Evolutionary conservation across 2,113 vertebrate genomes (phyloP).

Genomic region (Axis porcinus): DNA sequence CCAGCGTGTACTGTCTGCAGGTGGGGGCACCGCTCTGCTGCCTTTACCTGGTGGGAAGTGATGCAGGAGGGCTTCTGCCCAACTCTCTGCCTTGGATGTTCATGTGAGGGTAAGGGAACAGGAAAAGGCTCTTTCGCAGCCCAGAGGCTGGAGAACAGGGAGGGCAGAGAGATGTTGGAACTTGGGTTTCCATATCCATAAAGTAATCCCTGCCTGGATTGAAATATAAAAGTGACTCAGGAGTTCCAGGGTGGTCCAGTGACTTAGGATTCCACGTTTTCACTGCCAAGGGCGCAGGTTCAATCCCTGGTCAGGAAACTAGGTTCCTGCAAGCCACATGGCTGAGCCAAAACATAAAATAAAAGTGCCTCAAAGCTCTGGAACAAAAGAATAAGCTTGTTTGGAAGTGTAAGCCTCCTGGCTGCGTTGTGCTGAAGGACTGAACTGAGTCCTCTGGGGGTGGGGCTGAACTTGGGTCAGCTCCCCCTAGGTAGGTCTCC

Average conservation of each 20-base stretch:
- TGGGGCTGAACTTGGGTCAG: neutral
- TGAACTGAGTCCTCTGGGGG: neutral
- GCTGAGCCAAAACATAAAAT: neutral
- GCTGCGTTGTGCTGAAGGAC: neutral
- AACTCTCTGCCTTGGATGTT: neutral
- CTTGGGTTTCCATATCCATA: neutral
- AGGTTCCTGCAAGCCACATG: neutral
- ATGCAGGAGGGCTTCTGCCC: neutral
- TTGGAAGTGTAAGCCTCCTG: neutral
- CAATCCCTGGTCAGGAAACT: neutral
- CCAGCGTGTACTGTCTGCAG: rapidly evolving
- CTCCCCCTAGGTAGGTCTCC: neutral
- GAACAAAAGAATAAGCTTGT: neutral
- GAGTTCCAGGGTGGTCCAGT: neutral
- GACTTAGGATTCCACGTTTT: neutral
- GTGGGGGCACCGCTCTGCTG: neutral
- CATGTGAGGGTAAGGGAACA: too few species aligned
- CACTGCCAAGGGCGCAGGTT: neutral
- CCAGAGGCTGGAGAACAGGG: neutral
- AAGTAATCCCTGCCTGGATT: neutral
- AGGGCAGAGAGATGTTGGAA: neutral
- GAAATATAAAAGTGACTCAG: neutral
- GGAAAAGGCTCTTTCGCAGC: neutral
- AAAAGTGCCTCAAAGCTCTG: neutral
- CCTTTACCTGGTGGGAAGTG: too few species aligned